These are phyloP conservation scores for Orchestia grillus DNA, from an alignment of 1,140 invertebrate species.

Conservation along the genomic window DNA sequence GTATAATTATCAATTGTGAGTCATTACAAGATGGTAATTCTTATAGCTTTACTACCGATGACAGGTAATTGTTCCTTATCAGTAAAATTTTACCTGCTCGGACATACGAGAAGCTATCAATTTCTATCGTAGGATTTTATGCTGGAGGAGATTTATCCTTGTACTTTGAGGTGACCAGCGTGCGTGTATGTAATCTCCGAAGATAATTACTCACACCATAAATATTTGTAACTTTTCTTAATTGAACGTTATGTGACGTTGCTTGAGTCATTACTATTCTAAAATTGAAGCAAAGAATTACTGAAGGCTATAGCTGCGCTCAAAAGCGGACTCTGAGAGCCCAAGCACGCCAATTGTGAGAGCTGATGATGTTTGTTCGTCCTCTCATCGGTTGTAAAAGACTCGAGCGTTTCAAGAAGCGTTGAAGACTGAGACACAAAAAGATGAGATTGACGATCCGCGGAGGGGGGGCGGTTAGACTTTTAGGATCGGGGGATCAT, in stretches of 20 bases:
- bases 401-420: neutral
- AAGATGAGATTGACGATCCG: no score
- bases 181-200: neutral
- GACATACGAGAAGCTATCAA: no score
- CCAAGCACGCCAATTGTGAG: neutral
- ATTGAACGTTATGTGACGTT: neutral
- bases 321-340: neutral
- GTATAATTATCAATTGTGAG: no score
- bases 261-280: neutral
- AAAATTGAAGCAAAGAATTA: neutral
- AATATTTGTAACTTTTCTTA: neutral
- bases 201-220: neutral
- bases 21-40: neutral
- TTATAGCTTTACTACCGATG: neutral
- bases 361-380: neutral
- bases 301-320: neutral
- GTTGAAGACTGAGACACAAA: neutral
- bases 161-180: neutral
- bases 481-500: neutral
- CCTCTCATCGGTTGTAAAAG: neutral
- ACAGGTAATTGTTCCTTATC: neutral
- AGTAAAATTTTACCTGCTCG: neutral
- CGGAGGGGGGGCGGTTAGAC: neutral
- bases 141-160: neutral
- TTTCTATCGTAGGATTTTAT: neutral